Evolutionary conservation across 53 echinoderm and acorn worm genomes (phyloP).

Genomic region (Actinopyga echinites): DNA sequence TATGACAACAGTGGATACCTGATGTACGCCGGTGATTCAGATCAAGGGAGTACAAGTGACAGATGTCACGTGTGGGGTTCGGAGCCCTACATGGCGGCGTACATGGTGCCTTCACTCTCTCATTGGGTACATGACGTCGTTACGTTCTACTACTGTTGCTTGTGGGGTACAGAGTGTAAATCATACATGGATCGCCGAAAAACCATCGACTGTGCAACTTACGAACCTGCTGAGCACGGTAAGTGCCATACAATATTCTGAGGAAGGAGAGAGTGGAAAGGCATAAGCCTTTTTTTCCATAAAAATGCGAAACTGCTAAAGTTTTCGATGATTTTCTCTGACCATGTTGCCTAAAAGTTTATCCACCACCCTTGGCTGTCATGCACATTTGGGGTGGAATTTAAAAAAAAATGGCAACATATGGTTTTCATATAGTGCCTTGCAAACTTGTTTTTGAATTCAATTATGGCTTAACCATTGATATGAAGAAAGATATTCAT

Average conservation of each 20-base stretch:
- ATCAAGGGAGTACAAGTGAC: slow-evolving; percentile 64
- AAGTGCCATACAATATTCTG: slow-evolving; percentile 1
- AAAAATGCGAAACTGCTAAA: no score
- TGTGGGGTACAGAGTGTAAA: slow-evolving; percentile 69
- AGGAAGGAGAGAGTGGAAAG: no score
- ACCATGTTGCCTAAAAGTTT: no score
- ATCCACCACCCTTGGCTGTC: no score
- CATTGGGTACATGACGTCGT: slow-evolving; percentile 84
- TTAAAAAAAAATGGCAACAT: no score
- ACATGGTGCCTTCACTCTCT: slow-evolving; percentile 70
- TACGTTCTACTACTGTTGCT: slow-evolving; percentile 78
- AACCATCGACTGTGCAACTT: slow-evolving; percentile 66
- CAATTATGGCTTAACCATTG: no score
- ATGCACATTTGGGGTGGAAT: no score
- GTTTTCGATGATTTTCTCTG: no score
- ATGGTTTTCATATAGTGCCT: no score
- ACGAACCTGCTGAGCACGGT: slow-evolving; percentile 66
- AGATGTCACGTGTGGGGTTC: slow-evolving; percentile 64
- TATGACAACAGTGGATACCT: slow-evolving; percentile 51
- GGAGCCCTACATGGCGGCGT: slow-evolving; percentile 50
- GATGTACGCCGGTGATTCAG: slow-evolving; percentile 53
- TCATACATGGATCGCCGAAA: slow-evolving; percentile 65
- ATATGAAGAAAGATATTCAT: no score
- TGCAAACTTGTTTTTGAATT: no score
- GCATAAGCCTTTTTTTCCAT: no score